Percentiles rank a stretch among this genome's conserved stretches.
Evolutionary conservation across 1,140 invertebrate genomes (phyloP).

Genomic region (Bombus balteatus): DNA sequence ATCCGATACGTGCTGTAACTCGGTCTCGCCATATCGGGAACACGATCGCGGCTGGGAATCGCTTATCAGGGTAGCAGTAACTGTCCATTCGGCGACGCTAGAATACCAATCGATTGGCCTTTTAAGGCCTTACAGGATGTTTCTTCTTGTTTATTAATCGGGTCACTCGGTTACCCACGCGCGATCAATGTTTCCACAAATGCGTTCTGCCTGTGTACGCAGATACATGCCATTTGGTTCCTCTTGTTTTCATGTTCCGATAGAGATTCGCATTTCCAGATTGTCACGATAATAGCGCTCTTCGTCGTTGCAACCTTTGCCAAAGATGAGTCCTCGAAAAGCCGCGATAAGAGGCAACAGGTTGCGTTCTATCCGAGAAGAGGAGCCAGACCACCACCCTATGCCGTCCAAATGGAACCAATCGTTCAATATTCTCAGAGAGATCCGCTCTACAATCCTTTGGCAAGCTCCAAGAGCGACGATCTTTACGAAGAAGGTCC

Average conservation of each 20-base stretch:
- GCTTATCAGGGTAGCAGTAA: slow-evolving; percentile 71
- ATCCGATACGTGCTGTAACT: slow-evolving; percentile 48
- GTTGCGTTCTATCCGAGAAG: slow-evolving; percentile 71
- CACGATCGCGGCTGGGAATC: slow-evolving; percentile 65
- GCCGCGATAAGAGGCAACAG: slow-evolving; percentile 78
- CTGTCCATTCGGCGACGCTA: slow-evolving; percentile 65
- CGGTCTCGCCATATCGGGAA: slow-evolving; percentile 70
- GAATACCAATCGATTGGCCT: slow-evolving; percentile 74
- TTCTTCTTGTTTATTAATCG: slow-evolving; percentile 73
- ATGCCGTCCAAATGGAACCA: slow-evolving; percentile 91
- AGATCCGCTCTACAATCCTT: slow-evolving; percentile 88
- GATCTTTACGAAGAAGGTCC: slow-evolving; percentile 79
- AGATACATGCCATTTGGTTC: not conserved
- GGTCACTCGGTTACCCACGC: slow-evolving; percentile 75
- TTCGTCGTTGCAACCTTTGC: slow-evolving; percentile 60
- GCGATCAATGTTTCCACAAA: slow-evolving; percentile 36
- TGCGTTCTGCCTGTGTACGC: not conserved
- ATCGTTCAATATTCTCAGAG: slow-evolving; percentile 90
- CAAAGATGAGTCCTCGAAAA: slow-evolving; percentile 73
- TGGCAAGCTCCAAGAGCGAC: slow-evolving; percentile 82
- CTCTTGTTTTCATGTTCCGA: not conserved
- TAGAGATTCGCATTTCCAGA: slow-evolving; percentile 63
- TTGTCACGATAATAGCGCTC: slow-evolving; percentile 55
- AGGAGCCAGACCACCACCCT: slow-evolving; percentile 84
- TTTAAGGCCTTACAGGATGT: slow-evolving; percentile 67